Base-by-base conservation (phyloP, 2,113 vertebrate genomes). In the Pyxicephalus adspersus region DNA sequence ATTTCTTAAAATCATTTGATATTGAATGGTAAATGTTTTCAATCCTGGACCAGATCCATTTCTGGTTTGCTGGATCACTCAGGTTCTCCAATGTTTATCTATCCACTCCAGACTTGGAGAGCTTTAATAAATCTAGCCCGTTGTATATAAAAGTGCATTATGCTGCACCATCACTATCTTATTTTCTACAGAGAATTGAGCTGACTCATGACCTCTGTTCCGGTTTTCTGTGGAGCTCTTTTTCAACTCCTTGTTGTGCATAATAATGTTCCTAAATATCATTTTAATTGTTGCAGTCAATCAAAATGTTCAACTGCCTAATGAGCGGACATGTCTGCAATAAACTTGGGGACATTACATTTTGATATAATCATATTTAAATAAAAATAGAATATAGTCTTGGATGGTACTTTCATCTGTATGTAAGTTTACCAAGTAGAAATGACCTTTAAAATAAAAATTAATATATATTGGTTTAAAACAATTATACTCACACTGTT, bases 251-350 rank as follows among this genome's bases (percentile, higher is more conserved):
- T 58, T 38, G 71, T 23, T 60, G 23, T 74, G 71, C 71, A 74
- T 74, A 74, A 38, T 74, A 74, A 74, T 74, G 71, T 60, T 28
- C 60, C 54, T 57, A 74, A 74, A 74, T 74, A 58, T 58, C 54
- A 74, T 74, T 74, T 74, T 60, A 74, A 74, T 73, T 74, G 71
- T 34, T 54, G 71, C 71, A 74, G 54, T 74, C 71, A 74, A 74
- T 74, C 71, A 74, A 60, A 60, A 57, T 58, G 54, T 38, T 74
- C 71, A 23, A 58, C 13, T 58, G 71, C 15, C 57, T 74, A 74
- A 74, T 74, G 54, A 74, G 71, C 55, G 16, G 28, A 58, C 28
- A 74, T 74, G 25, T 61, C 28, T 74, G 51, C 54, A 74, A 11
- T 28, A 74, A 74, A 74, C 70, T 54, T 74, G 71, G 71, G 55